Evolutionary conservation across 1,140 invertebrate genomes (phyloP).

Genomic region (Halyomorpha halys): DNA sequence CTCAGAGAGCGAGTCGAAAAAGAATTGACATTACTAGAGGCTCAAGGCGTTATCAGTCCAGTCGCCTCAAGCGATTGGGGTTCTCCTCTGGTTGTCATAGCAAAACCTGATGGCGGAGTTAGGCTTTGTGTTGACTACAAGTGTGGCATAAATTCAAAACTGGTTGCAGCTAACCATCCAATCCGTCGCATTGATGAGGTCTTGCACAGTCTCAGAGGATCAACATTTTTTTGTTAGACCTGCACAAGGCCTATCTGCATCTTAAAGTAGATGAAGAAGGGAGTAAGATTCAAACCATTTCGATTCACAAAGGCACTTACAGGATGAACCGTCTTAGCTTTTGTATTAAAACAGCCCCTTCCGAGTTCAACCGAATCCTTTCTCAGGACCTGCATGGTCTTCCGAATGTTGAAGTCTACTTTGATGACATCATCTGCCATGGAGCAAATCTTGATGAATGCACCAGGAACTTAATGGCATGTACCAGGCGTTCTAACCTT

Average conservation of each 20-base stretch:
- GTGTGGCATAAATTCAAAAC: constrained; percentile 29
- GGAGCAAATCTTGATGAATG: too few species aligned
- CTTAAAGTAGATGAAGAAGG: constrained; percentile 31
- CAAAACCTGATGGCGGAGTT: constrained; percentile 34
- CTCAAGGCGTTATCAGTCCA: too few species aligned
- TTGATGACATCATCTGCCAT: too few species aligned
- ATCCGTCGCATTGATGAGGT: constrained; percentile 6
- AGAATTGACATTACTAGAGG: too few species aligned
- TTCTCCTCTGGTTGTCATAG: constrained; percentile 36
- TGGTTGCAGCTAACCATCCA: constrained; percentile 1
- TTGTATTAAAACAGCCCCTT: too few species aligned
- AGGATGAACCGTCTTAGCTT: constrained; percentile 20
- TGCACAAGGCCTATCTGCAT: constrained; percentile 33
- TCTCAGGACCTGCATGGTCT: too few species aligned
- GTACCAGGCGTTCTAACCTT: constrained; percentile 13
- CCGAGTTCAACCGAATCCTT: too few species aligned
- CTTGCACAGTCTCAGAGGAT: not conserved
- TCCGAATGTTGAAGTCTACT: too few species aligned
- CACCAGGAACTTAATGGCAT: constrained; percentile 3
- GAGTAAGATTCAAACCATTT: constrained; percentile 34
- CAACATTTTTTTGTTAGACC: constrained; percentile 16
- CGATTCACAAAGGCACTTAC: constrained; percentile 11
- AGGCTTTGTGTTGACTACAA: constrained; percentile 42
- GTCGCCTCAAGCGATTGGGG: constrained; percentile 33
- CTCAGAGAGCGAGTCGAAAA: too few species aligned